phyloP scores from a whole-genome alignment of 1,140 invertebrate species.

The Nasonia giraulti region DNA sequence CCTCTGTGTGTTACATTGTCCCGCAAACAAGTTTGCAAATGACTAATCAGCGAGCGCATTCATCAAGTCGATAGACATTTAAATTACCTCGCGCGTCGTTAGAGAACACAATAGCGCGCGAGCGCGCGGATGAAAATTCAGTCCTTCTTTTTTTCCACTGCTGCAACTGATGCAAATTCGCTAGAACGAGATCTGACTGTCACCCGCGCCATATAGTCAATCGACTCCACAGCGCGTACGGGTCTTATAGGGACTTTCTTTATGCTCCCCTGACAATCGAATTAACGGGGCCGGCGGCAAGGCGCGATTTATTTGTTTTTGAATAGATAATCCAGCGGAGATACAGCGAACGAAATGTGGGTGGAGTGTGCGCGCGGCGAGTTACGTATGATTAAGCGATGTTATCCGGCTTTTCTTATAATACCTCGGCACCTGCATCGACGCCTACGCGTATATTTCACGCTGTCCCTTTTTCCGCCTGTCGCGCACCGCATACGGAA shows the following conservation, averaged over 20 bases:
- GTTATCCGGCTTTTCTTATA: conserved; percentile 65
- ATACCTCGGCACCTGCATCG: conserved; percentile 63
- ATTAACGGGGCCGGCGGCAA: conserved; percentile 56
- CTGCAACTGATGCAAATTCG: not conserved
- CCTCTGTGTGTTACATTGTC: not conserved
- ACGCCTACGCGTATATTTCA: conserved; percentile 7
- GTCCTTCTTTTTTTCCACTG: not conserved
- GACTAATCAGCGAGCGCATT: not conserved
- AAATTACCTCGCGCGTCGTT: not conserved
- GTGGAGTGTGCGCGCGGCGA: conserved; percentile 68
- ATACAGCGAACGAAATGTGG: conserved; percentile 66
- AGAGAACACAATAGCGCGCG: not conserved
- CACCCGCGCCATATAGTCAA: not conserved
- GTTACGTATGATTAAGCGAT: conserved; percentile 72
- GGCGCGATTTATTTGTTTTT: conserved; percentile 69
- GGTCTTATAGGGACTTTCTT: not conserved
- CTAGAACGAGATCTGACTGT: not conserved
- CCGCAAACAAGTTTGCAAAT: not conserved
- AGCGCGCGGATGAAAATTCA: not conserved
- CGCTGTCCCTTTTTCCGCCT: not conserved
- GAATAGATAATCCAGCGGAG: conserved; percentile 69
- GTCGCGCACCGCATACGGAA: not conserved
- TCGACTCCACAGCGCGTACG: not conserved
- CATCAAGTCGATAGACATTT: not conserved
- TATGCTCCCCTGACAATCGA: conserved; percentile 51